Evolutionary conservation across 2,113 vertebrate species (phyloP).

Genomic region (Plecotus auritus): DNA sequence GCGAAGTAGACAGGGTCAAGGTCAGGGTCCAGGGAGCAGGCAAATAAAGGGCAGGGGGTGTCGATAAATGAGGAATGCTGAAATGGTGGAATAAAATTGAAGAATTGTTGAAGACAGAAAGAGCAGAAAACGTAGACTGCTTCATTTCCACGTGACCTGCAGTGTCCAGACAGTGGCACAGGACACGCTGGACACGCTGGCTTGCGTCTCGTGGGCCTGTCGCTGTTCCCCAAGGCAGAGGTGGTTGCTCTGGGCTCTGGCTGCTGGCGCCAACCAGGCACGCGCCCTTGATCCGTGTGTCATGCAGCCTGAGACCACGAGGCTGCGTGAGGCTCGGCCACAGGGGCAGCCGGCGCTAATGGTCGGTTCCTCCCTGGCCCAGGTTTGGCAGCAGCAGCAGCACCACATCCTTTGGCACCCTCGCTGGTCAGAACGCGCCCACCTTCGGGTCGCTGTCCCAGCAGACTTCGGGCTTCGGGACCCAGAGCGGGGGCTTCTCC

Average conservation of each 20-base stretch:
- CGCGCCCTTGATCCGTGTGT: accelerated
- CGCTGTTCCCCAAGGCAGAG: neutral
- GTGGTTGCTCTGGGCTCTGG: neutral
- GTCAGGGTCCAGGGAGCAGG: neutral
- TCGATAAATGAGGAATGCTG: neutral
- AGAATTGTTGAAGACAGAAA: neutral
- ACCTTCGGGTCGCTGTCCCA: slow-evolving; percentile 90
- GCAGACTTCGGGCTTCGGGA: slow-evolving; percentile 85
- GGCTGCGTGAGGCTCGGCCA: neutral
- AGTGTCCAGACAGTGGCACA: accelerated
- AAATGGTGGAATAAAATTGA: accelerated
- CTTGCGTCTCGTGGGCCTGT: accelerated
- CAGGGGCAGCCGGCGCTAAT: accelerated
- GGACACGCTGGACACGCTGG: accelerated
- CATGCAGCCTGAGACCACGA: accelerated
- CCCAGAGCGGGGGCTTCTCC: slow-evolving; percentile 86
- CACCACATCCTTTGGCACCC: slow-evolving; percentile 85
- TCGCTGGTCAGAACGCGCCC: slow-evolving; percentile 87
- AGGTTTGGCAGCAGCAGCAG: slow-evolving; percentile 89
- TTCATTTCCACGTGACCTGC: neutral
- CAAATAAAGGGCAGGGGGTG: accelerated
- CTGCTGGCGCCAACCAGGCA: neutral
- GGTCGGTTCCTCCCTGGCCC: neutral
- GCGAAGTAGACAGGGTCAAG: neutral
- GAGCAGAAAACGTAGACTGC: neutral